Evolutionary conservation across 2,113 vertebrate species (phyloP), one percentile per base, ranked within the genome.

Genomic region (Ochotona princeps): DNA sequence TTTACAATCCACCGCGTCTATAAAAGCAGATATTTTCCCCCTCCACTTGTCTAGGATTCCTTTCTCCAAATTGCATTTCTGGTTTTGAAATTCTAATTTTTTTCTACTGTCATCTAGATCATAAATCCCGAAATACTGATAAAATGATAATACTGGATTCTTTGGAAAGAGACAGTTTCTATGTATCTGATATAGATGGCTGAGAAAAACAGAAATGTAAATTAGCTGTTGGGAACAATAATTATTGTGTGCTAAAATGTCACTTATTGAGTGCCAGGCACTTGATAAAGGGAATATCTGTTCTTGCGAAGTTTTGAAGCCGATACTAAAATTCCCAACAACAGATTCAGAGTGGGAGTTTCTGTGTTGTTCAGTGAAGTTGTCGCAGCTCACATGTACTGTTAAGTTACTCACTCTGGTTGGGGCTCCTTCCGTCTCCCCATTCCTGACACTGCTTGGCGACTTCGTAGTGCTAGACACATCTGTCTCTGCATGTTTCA

Each of bases 1-100:
- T 97, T 97, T 91, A 84, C 90, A 95, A 97, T 95, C 94, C 86
- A 88, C 1, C 63, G 86, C 65, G 28, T 96, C 93, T 94, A 28
- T 96, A 87, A 30, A 25, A 80, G 83, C 57, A 0, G 81, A 1
- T 78, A 57, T 80, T 66, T 76, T 61, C 85, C 20, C 38, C 84
- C 86, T 93, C 54, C 66, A 94, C 0, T 90, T 73, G 21, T 35
- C 72, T 20, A 81, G 8, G 32, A 67, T 92, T 84, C 51, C 61
- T 60, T 30, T 61, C 69, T 91, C 79, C 2, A 0, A 89, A 70
- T 90, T 74, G 89, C 93, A 54, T 82, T 97, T 94, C 93, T 92
- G 26, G 51, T 94, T 95, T 76, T 93, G 54, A 96, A 92, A 87
- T 65, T 20, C 92, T 90, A 8, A 44, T 44, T 44, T 44, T 44